Evolutionary conservation across 2,888 invertebrate genomes (phyloP).

Genomic region (Trichogramma dendrolimi): DNA sequence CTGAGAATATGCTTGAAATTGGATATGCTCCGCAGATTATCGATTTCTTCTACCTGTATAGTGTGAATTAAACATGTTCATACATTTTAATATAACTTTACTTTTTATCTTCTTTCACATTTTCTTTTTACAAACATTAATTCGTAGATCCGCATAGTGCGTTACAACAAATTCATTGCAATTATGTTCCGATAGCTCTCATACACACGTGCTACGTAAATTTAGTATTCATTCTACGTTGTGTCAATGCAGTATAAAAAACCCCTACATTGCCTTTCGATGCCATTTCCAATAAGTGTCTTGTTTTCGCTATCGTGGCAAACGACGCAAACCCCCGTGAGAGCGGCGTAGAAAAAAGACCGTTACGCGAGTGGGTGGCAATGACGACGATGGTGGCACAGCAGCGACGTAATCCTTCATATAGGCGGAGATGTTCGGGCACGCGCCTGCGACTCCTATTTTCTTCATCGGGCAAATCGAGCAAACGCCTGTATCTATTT

Average conservation of each 20-base stretch:
- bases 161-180: too few relatives aligned
- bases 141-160: too few relatives aligned
- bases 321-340: conserved; percentile 4
- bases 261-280: not conserved
- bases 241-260: too few relatives aligned
- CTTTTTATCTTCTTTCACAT: too few relatives aligned
- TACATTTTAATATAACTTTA: too few relatives aligned
- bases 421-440: not conserved
- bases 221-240: not conserved
- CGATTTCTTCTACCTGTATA: too few relatives aligned
- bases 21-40: too few relatives aligned
- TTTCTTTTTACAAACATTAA: too few relatives aligned
- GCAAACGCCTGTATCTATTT: not conserved
- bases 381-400: not conserved
- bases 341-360: not conserved
- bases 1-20: too few relatives aligned
- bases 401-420: conserved; percentile 22
- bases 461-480: conserved; percentile 10
- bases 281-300: conserved; percentile 24
- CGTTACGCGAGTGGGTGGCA: conserved; percentile 5
- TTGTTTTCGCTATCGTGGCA: conserved; percentile 4
- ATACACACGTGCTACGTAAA: not conserved
- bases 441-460: conserved; percentile 5
- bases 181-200: not conserved
- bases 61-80: too few relatives aligned